These are phyloP conservation scores for Galeopsomyia nigrocyanea DNA, from an alignment of 2,888 invertebrate genomes.

Conservation along the genomic window DNA sequence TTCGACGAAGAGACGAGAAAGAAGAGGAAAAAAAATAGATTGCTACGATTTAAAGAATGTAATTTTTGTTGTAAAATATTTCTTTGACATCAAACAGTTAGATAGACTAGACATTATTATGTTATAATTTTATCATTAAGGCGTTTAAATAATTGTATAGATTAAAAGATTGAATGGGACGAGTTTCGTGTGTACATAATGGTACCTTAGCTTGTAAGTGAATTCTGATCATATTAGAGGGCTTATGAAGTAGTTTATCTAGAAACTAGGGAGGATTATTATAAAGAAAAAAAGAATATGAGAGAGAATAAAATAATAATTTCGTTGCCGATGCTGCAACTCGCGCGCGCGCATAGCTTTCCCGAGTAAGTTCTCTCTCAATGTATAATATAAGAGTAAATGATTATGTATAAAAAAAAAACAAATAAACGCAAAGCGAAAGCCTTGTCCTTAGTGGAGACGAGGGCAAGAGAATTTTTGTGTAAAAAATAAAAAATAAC, in stretches of 20 bases:
- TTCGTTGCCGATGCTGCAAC: slow-evolving; percentile 46
- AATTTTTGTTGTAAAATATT: slow-evolving; percentile 68
- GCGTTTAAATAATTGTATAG: slow-evolving; percentile 67
- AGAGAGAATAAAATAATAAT: slow-evolving; percentile 50
- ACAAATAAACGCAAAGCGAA: slow-evolving; percentile 20
- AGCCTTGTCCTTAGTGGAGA: slow-evolving; percentile 31
- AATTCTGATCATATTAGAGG: slow-evolving; percentile 63
- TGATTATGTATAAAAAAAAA: not conserved
- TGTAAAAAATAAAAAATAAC: slow-evolving; percentile 30
- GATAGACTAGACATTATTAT: slow-evolving; percentile 65
- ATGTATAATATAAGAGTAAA: slow-evolving; percentile 37
- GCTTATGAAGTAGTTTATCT: slow-evolving; percentile 57
- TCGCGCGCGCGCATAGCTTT: slow-evolving; percentile 30
- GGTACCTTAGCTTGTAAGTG: slow-evolving; percentile 59
- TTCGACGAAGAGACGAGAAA: slow-evolving; percentile 41
- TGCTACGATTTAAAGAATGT: slow-evolving; percentile 51
- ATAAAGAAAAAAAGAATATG: slow-evolving; percentile 42
- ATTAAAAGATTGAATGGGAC: slow-evolving; percentile 58
- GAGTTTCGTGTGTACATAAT: slow-evolving; percentile 65
- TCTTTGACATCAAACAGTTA: slow-evolving; percentile 61
- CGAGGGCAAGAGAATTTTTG: slow-evolving; percentile 27
- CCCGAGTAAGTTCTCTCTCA: slow-evolving; percentile 25
- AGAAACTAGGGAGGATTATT: slow-evolving; percentile 46
- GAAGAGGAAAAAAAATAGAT: slow-evolving; percentile 8
- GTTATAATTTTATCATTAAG: slow-evolving; percentile 67